phyloP scores from a whole-genome alignment of 2,888 invertebrate genomes.

The Diaphora mendica region DNA sequence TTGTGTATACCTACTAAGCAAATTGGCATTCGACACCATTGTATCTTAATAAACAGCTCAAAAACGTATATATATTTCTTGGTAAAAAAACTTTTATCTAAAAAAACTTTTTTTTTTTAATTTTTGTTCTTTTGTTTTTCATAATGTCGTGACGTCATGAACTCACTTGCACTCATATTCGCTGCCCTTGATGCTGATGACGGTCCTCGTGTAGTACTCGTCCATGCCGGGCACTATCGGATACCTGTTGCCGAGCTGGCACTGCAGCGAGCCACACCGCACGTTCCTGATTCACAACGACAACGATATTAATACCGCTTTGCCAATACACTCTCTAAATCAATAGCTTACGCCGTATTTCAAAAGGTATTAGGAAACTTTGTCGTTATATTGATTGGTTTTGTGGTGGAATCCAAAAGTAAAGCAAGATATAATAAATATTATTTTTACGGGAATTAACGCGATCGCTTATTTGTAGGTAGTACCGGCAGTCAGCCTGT shows the following conservation, averaged over 20 bases:
- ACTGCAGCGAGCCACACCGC: conserved; percentile 97
- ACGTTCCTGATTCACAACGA: conserved; percentile 91
- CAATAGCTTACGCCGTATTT: not conserved
- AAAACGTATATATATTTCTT: too few species aligned
- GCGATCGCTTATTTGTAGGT: too few species aligned
- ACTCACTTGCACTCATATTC: conserved; percentile 99
- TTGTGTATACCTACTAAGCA: too few species aligned
- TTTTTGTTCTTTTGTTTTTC: not conserved
- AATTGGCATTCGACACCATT: too few species aligned
- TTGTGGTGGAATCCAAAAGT: not conserved
- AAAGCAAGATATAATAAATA: too few species aligned
- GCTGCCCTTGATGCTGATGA: conserved; percentile 94
- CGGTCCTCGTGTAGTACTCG: conserved; percentile 94
- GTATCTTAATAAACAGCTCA: too few species aligned
- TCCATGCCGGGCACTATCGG: conserved; percentile 93
- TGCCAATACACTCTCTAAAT: not conserved
- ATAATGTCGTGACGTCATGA: not conserved
- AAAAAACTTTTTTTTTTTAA: too few species aligned
- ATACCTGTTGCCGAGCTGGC: conserved; percentile 94
- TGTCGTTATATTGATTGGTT: not conserved
- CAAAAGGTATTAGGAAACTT: not conserved
- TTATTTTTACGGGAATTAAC: too few species aligned
- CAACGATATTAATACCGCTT: not conserved
- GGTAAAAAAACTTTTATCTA: too few species aligned
- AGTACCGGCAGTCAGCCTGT: too few species aligned